A percentile compares a stretch with the other conserved stretches of the same genome.
These are phyloP conservation scores for Sminthurinus aureus DNA, from an alignment of 2,888 invertebrate genomes.

Conservation along the genomic window DNA sequence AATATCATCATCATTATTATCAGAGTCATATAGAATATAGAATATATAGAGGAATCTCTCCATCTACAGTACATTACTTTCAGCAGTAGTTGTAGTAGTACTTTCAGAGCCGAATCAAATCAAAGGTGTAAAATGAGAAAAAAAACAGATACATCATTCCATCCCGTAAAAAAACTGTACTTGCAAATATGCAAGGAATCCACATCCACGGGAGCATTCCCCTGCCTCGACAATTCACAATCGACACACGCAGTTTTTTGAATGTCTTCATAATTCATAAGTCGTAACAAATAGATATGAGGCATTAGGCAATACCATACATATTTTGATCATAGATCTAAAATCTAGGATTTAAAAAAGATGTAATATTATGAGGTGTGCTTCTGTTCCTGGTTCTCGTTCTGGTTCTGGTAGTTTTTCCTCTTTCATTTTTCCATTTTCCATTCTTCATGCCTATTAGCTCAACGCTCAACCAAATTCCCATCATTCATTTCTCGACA, in stretches of 20 bases:
- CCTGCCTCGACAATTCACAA: not conserved
- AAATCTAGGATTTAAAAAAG: no score
- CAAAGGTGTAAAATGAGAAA: not conserved
- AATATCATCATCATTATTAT: no score
- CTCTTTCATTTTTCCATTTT: not conserved
- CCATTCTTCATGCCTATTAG: not conserved
- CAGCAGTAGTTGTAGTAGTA: not conserved
- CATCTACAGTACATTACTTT: not conserved
- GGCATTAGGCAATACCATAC: no score
- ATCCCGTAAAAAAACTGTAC: constrained; percentile 26
- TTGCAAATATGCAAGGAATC: not conserved
- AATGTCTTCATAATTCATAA: not conserved
- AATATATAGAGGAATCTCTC: not conserved
- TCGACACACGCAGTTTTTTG: not conserved
- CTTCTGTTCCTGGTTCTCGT: no score
- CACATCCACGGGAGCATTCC: not conserved
- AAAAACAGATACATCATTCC: constrained; percentile 12
- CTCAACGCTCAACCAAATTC: not conserved
- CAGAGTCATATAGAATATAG: no score
- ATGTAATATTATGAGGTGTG: no score
- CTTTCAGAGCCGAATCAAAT: not conserved
- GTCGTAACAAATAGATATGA: not conserved
- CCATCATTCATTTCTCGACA: not conserved
- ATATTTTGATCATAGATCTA: no score
- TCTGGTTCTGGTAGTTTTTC: no score